Percentiles rank a stretch among this genome's conserved stretches.
Conservation (phyloP, 2,113 vertebrate species). For the Dendropsophus ebraccatus region DNA sequence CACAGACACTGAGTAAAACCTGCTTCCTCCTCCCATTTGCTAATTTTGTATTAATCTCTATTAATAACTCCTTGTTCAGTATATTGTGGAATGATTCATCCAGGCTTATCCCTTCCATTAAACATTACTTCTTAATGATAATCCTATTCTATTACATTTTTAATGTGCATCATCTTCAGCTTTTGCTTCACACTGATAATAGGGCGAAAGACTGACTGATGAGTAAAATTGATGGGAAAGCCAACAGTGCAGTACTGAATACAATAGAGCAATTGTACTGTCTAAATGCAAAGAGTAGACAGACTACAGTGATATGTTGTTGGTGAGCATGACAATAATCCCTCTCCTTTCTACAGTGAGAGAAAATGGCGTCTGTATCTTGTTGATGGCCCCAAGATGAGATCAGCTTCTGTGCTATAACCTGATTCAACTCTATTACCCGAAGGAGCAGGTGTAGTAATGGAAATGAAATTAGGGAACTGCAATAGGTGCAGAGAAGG, state of each 20-base stretch:
- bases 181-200: neutral
- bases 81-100: neutral
- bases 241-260: neutral
- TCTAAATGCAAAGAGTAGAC: neutral
- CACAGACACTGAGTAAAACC: neutral
- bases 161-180: neutral
- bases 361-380: neutral
- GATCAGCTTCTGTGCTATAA: neutral
- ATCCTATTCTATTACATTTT: conserved; percentile 11
- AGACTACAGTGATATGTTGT: neutral
- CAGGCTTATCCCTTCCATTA: neutral
- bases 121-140: neutral
- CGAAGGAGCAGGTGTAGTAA: neutral
- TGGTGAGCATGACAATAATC: neutral
- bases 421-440: neutral
- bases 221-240: neutral
- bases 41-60: conserved; percentile 12
- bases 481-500: neutral
- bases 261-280: neutral
- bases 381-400: neutral
- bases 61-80: neutral
- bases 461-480: neutral
- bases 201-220: neutral
- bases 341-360: neutral
- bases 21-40: neutral